These are phyloP conservation scores for Pyrocephalus nanus DNA, from an alignment of 2,797 vertebrate genomes.

Conservation along the genomic window DNA sequence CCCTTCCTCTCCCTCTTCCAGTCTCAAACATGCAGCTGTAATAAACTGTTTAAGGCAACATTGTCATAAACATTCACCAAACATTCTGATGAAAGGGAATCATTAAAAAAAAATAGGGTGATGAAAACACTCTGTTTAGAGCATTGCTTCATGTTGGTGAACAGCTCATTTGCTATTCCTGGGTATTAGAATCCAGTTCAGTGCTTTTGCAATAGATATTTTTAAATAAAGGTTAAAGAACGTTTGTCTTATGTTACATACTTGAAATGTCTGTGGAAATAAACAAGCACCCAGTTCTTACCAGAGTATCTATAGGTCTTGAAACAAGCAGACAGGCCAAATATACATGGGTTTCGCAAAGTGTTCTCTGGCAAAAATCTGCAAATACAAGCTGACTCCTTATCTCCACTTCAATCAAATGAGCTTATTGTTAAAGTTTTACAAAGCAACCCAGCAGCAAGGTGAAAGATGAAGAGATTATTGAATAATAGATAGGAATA, in stretches of 20 bases:
- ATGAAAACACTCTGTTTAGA: background rate
- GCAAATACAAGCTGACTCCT: background rate
- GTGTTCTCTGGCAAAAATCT: background rate
- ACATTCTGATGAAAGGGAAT: background rate
- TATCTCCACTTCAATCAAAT: constrained; percentile 52
- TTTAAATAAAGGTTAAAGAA: constrained; percentile 51
- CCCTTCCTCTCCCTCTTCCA: background rate
- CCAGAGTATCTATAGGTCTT: background rate
- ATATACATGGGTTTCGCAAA: background rate
- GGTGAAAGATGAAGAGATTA: constrained; percentile 55
- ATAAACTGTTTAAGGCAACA: background rate
- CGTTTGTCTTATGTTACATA: background rate
- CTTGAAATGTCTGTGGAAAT: constrained; percentile 13
- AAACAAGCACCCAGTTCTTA: background rate
- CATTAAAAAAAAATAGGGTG: background rate
- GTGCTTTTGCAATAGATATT: constrained; percentile 4
- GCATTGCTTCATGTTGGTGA: background rate
- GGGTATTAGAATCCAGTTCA: background rate
- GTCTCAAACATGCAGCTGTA: background rate
- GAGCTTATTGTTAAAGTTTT: constrained; percentile 48
- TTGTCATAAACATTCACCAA: background rate
- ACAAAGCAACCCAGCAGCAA: constrained; percentile 57
- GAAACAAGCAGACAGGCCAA: background rate
- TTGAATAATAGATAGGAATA: constrained; percentile 68
- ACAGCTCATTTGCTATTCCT: constrained; percentile 10